Conservation (phyloP, 2,797 vertebrate species). For the Semaprochilodus insignis region DNA sequence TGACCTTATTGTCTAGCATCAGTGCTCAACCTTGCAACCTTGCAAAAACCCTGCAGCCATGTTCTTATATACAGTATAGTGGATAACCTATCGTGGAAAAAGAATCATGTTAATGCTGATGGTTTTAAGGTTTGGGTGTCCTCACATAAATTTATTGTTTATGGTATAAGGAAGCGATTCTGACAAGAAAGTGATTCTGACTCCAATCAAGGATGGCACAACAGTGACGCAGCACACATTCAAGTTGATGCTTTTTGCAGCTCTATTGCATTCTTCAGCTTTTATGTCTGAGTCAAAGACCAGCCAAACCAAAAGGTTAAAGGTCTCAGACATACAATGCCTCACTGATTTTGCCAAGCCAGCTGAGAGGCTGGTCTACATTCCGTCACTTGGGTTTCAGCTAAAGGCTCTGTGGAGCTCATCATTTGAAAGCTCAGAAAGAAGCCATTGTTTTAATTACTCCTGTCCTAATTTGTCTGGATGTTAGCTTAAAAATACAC, state of each 20-base stretch:
- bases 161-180: too few relatives aligned
- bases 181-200: too few relatives aligned
- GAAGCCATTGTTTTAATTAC: conserved; percentile 24
- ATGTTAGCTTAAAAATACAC: conserved; percentile 27
- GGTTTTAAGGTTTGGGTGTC: too few relatives aligned
- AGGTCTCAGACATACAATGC: neutral
- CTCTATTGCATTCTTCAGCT: neutral
- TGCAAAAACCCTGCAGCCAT: too few relatives aligned
- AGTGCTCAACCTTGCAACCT: too few relatives aligned
- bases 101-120: too few relatives aligned
- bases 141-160: too few relatives aligned
- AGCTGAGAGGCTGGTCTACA: neutral
- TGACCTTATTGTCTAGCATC: too few relatives aligned
- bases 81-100: too few relatives aligned
- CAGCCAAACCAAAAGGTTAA: neutral
- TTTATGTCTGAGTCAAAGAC: neutral
- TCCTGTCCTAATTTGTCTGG: conserved; percentile 26
- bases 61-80: too few relatives aligned
- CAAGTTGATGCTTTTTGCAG: neutral
- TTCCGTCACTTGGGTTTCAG: neutral
- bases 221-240: neutral
- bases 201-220: too few relatives aligned
- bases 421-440: conserved; percentile 12
- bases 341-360: neutral
- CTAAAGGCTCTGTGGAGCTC: neutral